A percentile compares a stretch with the other conserved stretches of the same genome.
Conservation (phyloP, 2,113 vertebrate genomes). For the Eupsittula cactorum region DNA sequence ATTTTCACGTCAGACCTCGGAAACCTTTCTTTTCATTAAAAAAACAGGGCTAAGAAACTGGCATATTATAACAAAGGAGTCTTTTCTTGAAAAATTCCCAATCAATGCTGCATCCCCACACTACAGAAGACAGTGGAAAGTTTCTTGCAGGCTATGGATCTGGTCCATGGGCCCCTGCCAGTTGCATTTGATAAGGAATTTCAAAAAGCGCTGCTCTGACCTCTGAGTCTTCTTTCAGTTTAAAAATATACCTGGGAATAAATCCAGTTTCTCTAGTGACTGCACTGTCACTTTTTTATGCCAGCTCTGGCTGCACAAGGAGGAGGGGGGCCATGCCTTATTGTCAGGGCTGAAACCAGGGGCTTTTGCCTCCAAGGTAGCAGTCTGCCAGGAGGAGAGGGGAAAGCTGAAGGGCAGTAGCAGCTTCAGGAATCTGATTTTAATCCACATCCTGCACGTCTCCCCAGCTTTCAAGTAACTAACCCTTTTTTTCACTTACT, state of each 20-base stretch:
- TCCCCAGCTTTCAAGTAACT: neutral
- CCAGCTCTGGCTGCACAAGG: accelerated
- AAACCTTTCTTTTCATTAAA: neutral
- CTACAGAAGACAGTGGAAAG: neutral
- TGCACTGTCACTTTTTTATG: neutral
- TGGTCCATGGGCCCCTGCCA: neutral
- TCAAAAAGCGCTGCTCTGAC: neutral
- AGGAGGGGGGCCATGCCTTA: accelerated
- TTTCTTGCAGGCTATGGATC: neutral
- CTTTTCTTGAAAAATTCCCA: neutral
- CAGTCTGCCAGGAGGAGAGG: neutral
- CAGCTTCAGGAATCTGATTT: neutral
- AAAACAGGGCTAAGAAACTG: accelerated
- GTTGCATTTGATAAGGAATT: neutral
- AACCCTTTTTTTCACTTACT: neutral
- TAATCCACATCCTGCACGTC: accelerated
- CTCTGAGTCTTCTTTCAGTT: neutral
- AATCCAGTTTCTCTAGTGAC: neutral
- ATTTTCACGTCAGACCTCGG: neutral
- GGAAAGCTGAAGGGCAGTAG: neutral
- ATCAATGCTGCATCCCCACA: neutral
- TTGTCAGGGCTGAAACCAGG: accelerated
- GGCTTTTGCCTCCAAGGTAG: neutral
- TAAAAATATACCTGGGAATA: neutral
- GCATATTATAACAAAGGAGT: neutral